phyloP scores from a whole-genome alignment of 2,113 vertebrate genomes.

The Marmota flaviventris region DNA sequence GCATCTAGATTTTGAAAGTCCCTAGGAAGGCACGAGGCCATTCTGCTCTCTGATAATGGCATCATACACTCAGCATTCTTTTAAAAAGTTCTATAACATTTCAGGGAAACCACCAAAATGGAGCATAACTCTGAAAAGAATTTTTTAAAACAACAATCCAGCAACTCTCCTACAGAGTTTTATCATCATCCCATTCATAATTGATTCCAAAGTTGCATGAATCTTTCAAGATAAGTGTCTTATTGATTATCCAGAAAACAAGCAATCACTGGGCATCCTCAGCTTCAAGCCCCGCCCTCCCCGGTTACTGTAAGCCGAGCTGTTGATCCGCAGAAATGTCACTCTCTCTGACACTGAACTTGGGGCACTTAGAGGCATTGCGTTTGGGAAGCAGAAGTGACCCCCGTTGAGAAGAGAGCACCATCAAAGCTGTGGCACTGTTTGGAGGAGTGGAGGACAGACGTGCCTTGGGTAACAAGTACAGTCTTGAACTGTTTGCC shows the following conservation, averaged over 20 bases:
- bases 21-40: too few relatives aligned
- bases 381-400: constrained; percentile 16
- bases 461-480: background rate
- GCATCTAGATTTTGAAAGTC: background rate
- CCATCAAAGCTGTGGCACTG: background rate
- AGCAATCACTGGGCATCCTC: constrained; percentile 78
- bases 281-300: constrained; percentile 62
- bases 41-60: background rate
- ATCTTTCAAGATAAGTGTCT: constrained; percentile 87
- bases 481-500: background rate
- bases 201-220: constrained; percentile 85
- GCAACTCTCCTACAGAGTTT: constrained; percentile 69
- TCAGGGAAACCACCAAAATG: constrained; percentile 59
- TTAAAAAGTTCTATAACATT: constrained; percentile 49
- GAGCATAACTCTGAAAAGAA: constrained; percentile 38
- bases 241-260: constrained; percentile 86
- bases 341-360: constrained; percentile 47
- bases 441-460: background rate
- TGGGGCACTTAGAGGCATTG: constrained; percentile 52
- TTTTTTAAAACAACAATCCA: constrained; percentile 18
- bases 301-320: constrained; percentile 82
- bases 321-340: constrained; percentile 81
- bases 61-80: background rate
- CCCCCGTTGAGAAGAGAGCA: background rate
- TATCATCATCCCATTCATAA: constrained; percentile 86